Percentiles rank a stretch among this genome's conserved stretches.
phyloP scores from a whole-genome alignment of 2,888 invertebrate species.

The Habroteleia sp. region DNA sequence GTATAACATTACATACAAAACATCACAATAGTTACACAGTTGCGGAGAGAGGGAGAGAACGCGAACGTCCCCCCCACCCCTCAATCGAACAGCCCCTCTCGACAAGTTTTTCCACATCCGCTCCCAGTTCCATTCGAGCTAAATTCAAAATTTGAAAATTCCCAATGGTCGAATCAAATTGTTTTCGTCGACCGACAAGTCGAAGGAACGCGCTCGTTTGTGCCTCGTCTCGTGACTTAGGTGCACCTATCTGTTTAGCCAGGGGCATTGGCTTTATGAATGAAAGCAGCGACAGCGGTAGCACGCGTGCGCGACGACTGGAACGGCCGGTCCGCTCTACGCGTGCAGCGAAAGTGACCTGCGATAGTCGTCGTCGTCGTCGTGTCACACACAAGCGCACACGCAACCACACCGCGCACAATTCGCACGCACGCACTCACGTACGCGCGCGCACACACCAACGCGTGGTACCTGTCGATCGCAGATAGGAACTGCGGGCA shows the following conservation, averaged over 20 bases:
- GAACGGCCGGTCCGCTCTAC: conserved; percentile 69
- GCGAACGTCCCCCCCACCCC: too few relatives aligned
- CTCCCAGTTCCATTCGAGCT: too few relatives aligned
- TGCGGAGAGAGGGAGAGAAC: too few relatives aligned
- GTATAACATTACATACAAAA: too few relatives aligned
- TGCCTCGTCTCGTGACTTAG: conserved; percentile 47
- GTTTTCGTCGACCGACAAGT: too few relatives aligned
- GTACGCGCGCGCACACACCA: conserved; percentile 52
- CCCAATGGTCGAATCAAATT: too few relatives aligned
- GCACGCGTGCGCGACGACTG: conserved; percentile 75
- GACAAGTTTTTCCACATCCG: too few relatives aligned
- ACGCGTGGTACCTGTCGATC: conserved; percentile 57
- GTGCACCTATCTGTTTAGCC: conserved; percentile 52
- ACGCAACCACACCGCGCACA: conserved; percentile 35
- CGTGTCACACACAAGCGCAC: conserved; percentile 37
- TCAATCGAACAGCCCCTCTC: too few relatives aligned
- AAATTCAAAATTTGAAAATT: too few relatives aligned
- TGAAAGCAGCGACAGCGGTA: conserved; percentile 67
- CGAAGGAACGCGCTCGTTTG: too few relatives aligned
- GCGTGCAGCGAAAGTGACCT: conserved; percentile 74
- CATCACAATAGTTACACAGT: too few relatives aligned
- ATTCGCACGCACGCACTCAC: conserved; percentile 21
- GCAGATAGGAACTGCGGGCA: conserved; percentile 64
- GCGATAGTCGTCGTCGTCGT: conserved; percentile 64
- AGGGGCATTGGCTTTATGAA: conserved; percentile 73